Percentiles rank a stretch among this genome's conserved stretches.
These are phyloP conservation scores for Aleadryas rufinucha DNA, from an alignment of 2,113 vertebrate species.

Conservation along the genomic window DNA sequence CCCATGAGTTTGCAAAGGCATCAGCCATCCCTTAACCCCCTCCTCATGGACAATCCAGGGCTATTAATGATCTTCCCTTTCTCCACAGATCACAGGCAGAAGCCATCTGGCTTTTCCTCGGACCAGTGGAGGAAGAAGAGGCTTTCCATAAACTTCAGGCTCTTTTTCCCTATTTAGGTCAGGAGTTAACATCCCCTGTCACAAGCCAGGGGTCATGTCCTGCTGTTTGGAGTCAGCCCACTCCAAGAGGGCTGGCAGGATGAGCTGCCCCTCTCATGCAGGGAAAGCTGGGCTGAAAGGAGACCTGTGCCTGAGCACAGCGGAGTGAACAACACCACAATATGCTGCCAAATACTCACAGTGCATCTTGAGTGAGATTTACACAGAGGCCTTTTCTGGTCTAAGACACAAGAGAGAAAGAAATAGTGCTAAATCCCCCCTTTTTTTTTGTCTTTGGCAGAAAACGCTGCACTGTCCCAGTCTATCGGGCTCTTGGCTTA, in stretches of 20 bases:
- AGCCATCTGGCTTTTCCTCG: neutral
- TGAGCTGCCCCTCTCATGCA: neutral
- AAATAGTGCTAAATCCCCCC: neutral
- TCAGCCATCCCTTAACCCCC: neutral
- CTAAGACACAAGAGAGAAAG: constrained; percentile 13
- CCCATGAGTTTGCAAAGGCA: neutral
- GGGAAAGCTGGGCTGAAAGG: constrained; percentile 14
- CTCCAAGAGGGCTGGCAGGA: neutral
- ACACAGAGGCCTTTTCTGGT: constrained; percentile 35
- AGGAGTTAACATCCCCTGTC: constrained; percentile 1
- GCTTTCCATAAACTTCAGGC: neutral
- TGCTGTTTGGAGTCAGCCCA: neutral
- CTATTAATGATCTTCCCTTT: neutral
- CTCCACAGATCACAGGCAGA: neutral
- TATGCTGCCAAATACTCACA: constrained; percentile 39
- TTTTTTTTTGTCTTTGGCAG: neutral
- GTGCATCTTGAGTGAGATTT: constrained; percentile 20
- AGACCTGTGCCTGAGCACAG: constrained; percentile 21
- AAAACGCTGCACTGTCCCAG: neutral
- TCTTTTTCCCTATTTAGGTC: neutral
- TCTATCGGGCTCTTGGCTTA: neutral
- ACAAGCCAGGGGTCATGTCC: neutral
- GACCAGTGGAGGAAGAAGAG: neutral
- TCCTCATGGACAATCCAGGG: neutral
- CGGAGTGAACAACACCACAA: neutral